phyloP scores from a whole-genome alignment of 2,113 vertebrate species.

The Mesembrinibis cayennensis region DNA sequence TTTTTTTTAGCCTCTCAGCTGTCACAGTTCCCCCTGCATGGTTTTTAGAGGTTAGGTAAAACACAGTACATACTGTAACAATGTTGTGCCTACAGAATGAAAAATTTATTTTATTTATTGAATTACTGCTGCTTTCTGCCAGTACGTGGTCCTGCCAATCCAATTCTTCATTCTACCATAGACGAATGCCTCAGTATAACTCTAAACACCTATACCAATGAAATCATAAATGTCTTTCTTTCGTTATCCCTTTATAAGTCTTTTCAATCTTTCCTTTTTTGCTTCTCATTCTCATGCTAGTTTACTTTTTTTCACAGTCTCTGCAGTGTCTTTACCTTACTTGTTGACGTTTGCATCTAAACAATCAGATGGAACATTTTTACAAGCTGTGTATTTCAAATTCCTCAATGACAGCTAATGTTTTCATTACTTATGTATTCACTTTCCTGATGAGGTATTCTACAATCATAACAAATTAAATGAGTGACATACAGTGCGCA shows the following conservation, averaged over 20 bases:
- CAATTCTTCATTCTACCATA: not conserved
- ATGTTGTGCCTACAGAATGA: not conserved
- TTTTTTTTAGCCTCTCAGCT: not conserved
- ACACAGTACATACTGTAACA: not conserved
- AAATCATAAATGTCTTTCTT: not conserved
- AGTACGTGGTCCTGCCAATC: not conserved
- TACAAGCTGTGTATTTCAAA: not conserved
- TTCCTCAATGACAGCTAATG: not conserved
- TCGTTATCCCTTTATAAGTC: not conserved
- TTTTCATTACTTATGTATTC: conserved; percentile 36
- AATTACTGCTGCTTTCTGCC: not conserved
- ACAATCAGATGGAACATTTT: not conserved
- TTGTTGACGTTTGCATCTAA: not conserved
- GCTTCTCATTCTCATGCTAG: not conserved
- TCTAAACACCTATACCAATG: not conserved
- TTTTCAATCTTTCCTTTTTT: not conserved
- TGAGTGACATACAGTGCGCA: not conserved
- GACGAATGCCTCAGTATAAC: not conserved
- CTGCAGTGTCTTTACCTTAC: not conserved
- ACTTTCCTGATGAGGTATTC: conserved; percentile 45
- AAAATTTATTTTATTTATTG: not conserved
- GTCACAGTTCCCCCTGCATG: not conserved
- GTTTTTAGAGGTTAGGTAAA: not conserved
- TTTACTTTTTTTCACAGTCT: not conserved
- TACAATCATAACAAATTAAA: conserved; percentile 32